Conservation (phyloP, 1,140 invertebrate genomes). For the Charaxes varanes region DNA sequence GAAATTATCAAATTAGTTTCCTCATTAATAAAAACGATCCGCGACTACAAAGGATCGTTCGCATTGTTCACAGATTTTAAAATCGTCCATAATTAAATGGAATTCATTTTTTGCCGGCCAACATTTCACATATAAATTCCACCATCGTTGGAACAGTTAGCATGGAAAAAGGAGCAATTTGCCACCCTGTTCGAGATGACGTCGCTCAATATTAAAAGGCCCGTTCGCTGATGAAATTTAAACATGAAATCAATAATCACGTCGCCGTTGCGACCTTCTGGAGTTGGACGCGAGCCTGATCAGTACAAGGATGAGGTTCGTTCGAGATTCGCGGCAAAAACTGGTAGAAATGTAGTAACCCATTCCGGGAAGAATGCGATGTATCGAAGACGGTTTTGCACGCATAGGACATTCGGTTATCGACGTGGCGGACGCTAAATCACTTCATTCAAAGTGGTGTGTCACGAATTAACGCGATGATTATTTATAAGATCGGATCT, state of each 20-base stretch:
- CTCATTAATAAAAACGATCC: slow-evolving; percentile 55
- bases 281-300: slow-evolving; percentile 22
- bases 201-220: slow-evolving; percentile 40
- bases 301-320: slow-evolving; percentile 36
- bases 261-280: slow-evolving; percentile 43
- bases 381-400: slow-evolving; percentile 36
- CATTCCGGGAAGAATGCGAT: slow-evolving; percentile 58
- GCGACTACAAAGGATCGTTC: slow-evolving; percentile 53
- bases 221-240: slow-evolving; percentile 34
- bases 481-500: slow-evolving; percentile 17
- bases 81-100: slow-evolving; percentile 72
- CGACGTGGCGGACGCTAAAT: slow-evolving; percentile 25
- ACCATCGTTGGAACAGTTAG: slow-evolving; percentile 30
- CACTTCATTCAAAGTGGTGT: slow-evolving; percentile 31
- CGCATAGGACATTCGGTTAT: slow-evolving; percentile 24
- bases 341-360: slow-evolving; percentile 37
- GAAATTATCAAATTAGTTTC: slow-evolving; percentile 71
- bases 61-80: slow-evolving; percentile 72
- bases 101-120: slow-evolving; percentile 54
- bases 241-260: slow-evolving; percentile 45
- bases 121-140: slow-evolving; percentile 65
- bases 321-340: slow-evolving; percentile 41
- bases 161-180: slow-evolving; percentile 53
- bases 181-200: slow-evolving; percentile 53
- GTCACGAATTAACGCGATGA: slow-evolving; percentile 16